Percentiles rank a stretch among this genome's conserved stretches.
Evolutionary conservation across 2,797 vertebrate species (phyloP).

Genomic region (Silurus aristotelis): DNA sequence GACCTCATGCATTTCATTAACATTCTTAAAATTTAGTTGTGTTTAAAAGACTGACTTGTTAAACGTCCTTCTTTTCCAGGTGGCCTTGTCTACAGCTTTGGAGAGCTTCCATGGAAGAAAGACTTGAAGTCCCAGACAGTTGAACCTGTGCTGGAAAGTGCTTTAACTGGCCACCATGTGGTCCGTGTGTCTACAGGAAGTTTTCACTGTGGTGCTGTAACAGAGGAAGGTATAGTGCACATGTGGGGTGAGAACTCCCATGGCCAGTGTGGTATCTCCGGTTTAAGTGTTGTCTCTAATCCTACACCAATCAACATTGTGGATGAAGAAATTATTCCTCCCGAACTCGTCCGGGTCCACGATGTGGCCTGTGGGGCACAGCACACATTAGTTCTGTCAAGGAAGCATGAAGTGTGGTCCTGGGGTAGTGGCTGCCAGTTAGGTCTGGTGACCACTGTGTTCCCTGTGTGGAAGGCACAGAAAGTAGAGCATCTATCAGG

Average conservation of each 20-base stretch:
- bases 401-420: slow-evolving; percentile 91
- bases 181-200: slow-evolving; percentile 86
- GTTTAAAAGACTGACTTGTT: slow-evolving; percentile 22
- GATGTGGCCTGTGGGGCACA: slow-evolving; percentile 91
- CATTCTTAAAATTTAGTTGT: background rate
- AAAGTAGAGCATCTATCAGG: slow-evolving; percentile 94
- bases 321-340: slow-evolving; percentile 82
- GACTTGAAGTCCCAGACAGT: slow-evolving; percentile 63
- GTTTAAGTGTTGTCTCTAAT: slow-evolving; percentile 73
- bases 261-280: slow-evolving; percentile 87
- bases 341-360: slow-evolving; percentile 76
- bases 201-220: slow-evolving; percentile 89
- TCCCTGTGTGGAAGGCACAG: slow-evolving; percentile 89
- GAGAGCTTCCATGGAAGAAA: slow-evolving; percentile 83
- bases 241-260: slow-evolving; percentile 96
- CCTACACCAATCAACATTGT: slow-evolving; percentile 81
- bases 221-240: slow-evolving; percentile 80
- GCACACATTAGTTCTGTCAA: slow-evolving; percentile 88
- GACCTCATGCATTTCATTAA: background rate
- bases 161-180: slow-evolving; percentile 76
- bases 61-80: slow-evolving; percentile 61
- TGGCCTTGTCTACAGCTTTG: slow-evolving; percentile 91
- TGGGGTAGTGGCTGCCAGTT: slow-evolving; percentile 97
- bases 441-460: slow-evolving; percentile 86
- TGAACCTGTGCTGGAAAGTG: slow-evolving; percentile 79